Evolutionary conservation across 2,888 invertebrate species (phyloP).

Genomic region (Calameuta idolon): DNA sequence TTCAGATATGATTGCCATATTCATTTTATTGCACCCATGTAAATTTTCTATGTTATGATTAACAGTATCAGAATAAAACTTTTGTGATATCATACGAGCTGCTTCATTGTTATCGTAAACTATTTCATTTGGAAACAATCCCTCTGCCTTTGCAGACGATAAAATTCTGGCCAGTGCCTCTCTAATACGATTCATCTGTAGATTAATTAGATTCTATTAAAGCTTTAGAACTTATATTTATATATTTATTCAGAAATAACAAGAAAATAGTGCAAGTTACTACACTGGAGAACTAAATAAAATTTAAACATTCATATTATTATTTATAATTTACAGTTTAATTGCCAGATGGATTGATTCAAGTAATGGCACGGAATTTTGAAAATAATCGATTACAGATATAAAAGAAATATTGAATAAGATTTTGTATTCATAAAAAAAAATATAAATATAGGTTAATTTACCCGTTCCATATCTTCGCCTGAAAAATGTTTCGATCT

Average conservation of each 20-base stretch:
- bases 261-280: not conserved
- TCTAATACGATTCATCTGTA: constrained; percentile 55
- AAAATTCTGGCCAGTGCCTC: constrained; percentile 45
- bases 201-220: constrained; percentile 34
- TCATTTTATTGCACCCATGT: constrained; percentile 73
- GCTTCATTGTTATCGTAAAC: constrained; percentile 56
- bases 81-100: constrained; percentile 60
- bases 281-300: not conserved
- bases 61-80: constrained; percentile 65
- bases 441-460: constrained; percentile 14
- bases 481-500: constrained; percentile 37
- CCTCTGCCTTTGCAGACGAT: constrained; percentile 37
- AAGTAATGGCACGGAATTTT: not conserved
- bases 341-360: not conserved
- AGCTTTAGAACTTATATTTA: constrained; percentile 26
- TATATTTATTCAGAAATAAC: not conserved
- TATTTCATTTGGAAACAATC: constrained; percentile 42
- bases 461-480: constrained; percentile 49
- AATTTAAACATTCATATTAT: constrained; percentile 10
- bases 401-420: not conserved
- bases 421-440: not conserved
- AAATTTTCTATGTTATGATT: constrained; percentile 51
- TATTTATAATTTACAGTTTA: not conserved
- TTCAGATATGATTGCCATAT: constrained; percentile 68
- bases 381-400: not conserved